Base-by-base conservation (phyloP, 2,797 vertebrate species). In the Enteromius fasciolatus region DNA sequence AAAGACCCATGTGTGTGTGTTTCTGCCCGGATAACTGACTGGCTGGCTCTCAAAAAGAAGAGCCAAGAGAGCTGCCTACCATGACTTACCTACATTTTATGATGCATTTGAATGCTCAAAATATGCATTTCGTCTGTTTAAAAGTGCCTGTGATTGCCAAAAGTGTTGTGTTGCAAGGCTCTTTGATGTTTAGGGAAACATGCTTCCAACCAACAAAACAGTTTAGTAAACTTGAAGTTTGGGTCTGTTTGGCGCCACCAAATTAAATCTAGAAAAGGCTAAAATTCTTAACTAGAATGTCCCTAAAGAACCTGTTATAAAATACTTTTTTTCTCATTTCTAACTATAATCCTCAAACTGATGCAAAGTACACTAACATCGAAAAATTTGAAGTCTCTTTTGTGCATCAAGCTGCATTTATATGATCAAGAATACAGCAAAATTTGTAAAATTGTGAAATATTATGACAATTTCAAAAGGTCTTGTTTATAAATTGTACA, bases 31-130 rank as follows among this genome's bases (percentile, higher is more conserved):
- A 75, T 17, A 41, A 59, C 33, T 10, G 4, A 57, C 72, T 57
- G 50, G 20, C 5, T 74, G 18, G 31, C 31, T 59, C n/a, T 75
- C 20, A 57, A 57, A 75, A 75, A 73, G 28, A 54, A 75, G 57
- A 25, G 14, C 0, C 70, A 54, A 54, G n/a, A 2, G 1, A 54
- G 70, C 48, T 36, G 11, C 18, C 28, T 33, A 54, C 41, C 41
- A 12, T 44, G 41, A 44, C 41, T 44, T 44, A 3, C 17, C 48
- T 50, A 54, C 46, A n/a, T n/a, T 73, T 73, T 54, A 57, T 12
- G 15, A 48, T 5, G 52, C 6, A 0, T 39, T 57, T 57, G 11
- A 23, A 57, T 4, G 1, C 14, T 75, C 11, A 57, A 39, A 57
- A 75, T 23, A n/a, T n/a, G 25, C 5, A 20, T 52, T 73, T 52